Percentiles rank a stretch among this genome's conserved stretches.
phyloP scores from a whole-genome alignment of 2,888 invertebrate genomes.

The Drosophila mercatorum region DNA sequence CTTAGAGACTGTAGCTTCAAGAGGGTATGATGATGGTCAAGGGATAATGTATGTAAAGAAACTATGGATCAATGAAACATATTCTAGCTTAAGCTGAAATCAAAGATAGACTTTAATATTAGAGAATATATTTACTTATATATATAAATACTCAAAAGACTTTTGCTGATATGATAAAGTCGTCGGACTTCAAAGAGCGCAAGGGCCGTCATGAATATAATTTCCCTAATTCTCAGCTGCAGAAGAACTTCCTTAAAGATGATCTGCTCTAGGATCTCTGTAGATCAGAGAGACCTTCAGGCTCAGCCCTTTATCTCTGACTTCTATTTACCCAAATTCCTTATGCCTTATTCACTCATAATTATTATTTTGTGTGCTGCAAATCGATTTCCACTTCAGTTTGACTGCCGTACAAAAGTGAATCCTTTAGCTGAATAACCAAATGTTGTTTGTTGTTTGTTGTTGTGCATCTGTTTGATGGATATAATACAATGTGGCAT shows the following conservation, averaged over 20 bases:
- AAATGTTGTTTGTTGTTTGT: slow-evolving; percentile 16
- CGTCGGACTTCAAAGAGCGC: no score
- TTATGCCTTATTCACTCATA: neutral
- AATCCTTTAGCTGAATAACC: slow-evolving; percentile 15
- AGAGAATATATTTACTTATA: no score
- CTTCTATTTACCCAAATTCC: neutral
- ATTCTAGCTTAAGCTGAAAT: neutral
- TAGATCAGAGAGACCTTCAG: neutral
- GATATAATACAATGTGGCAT: slow-evolving; percentile 53
- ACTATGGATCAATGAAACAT: no score
- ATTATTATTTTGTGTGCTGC: neutral
- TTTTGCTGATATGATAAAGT: no score
- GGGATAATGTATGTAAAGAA: no score
- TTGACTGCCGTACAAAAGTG: slow-evolving; percentile 7
- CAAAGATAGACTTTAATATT: no score
- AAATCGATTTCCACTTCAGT: slow-evolving; percentile 10
- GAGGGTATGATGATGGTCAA: neutral
- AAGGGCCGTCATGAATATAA: no score
- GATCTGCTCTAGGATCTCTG: no score
- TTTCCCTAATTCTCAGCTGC: no score
- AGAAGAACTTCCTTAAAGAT: no score
- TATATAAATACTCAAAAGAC: no score
- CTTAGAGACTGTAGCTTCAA: neutral
- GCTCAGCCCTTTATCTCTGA: neutral
- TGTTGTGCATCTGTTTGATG: slow-evolving; percentile 61